Evolutionary conservation across 2,888 invertebrate species (phyloP), one percentile per base, ranked within the genome.

Genomic region (Orthosia gothica): DNA sequence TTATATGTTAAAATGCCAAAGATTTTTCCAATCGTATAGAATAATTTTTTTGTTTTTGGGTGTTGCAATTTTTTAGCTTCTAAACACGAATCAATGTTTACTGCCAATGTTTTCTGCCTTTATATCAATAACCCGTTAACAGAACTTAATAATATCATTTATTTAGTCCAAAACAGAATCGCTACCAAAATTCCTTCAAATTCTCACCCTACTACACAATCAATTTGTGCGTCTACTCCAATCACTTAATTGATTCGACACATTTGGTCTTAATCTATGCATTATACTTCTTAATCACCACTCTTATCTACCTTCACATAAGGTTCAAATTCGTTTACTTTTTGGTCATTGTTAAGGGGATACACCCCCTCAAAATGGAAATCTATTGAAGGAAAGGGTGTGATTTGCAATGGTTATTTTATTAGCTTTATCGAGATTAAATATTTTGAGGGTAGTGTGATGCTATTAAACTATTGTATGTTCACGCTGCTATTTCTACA

Each of bases 161-260:
- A 57, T 72, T 70, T 64, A 26, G 20, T 71, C 49, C 26, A 16
- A 13, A 62, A 16, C 61, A 49, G 57, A 65, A 69, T 23, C 52
- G 20, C 49, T 15, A 32, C 15, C 16, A 72, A 76, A 86, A 81
- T 84, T 84, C 80, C 84, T 79, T 26, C 50, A 76, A 77, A 71
- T 50, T 68, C 76, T 47, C 63, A 72, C 84, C 74, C 69, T 78
- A 40, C 69, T 78, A 40, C 72, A 67, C 72, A 67, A 76, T 82
- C 81, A 84, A 87, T 89, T 87, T 87, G 76, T 89, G 74, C 87
- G 84, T 84, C 88, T 80, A 40, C 87, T 76, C 84, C 94, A 95
- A 95, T 96, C 91, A 94, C 93, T 92, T 95, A 95, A 96, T 95
- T 94, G 94, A 94, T 94, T 93, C 91, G 91, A 89, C 92, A 93